Conservation (phyloP, 2,113 vertebrate species). For the Dasyornis broadbenti region DNA sequence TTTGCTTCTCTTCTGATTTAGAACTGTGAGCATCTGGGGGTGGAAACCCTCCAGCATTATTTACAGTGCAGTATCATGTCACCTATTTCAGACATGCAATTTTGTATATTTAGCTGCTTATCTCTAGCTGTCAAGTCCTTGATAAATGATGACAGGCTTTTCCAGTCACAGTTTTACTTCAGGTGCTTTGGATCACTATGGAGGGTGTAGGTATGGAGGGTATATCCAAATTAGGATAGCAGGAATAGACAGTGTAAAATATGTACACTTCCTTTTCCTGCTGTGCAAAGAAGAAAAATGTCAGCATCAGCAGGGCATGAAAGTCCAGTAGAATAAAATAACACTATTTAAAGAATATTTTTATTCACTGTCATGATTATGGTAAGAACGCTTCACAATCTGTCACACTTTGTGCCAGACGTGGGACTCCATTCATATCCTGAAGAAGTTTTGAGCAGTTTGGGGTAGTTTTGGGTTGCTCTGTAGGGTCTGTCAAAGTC, state of each 20-base stretch:
- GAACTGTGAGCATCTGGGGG: background rate
- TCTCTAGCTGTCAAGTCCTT: background rate
- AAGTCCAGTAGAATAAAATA: background rate
- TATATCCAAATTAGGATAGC: background rate
- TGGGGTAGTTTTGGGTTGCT: background rate
- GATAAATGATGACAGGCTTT: background rate
- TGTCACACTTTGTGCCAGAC: background rate
- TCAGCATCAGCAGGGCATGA: background rate
- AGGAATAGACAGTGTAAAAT: background rate
- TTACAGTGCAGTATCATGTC: background rate
- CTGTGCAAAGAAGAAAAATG: background rate
- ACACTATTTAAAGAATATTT: background rate
- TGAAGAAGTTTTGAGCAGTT: background rate
- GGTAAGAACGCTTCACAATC: background rate
- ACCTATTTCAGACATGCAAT: background rate
- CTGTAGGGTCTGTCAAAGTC: background rate
- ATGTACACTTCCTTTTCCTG: background rate
- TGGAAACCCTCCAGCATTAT: background rate
- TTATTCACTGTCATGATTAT: background rate
- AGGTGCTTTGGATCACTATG: background rate
- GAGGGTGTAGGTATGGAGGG: background rate
- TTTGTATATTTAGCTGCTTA: background rate
- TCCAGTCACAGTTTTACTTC: background rate
- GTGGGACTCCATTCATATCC: background rate
- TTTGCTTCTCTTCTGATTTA: background rate